Evolutionary conservation across 2,797 vertebrate species (phyloP).

Genomic region (Eidolon dupreanum): DNA sequence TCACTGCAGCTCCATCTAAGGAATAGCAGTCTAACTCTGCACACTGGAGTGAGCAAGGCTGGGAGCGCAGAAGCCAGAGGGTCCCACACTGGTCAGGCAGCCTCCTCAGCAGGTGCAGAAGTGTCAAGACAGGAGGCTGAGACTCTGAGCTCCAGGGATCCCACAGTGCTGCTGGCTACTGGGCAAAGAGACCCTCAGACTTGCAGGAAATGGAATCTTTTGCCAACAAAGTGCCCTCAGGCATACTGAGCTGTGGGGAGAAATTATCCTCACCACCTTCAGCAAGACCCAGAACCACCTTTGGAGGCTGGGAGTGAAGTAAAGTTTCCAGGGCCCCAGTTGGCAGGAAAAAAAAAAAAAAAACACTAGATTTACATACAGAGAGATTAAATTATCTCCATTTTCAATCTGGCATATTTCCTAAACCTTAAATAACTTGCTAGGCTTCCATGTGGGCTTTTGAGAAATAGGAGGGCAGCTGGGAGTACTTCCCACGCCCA

Average conservation of each 20-base stretch:
- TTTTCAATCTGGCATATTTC: slow-evolving; percentile 58
- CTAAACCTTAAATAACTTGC: slow-evolving; percentile 65
- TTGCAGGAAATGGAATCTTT: not conserved
- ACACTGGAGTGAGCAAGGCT: not conserved
- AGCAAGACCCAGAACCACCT: not conserved
- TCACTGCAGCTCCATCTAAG: not conserved
- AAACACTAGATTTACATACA: not conserved
- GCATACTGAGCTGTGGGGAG: not conserved
- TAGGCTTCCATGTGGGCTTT: slow-evolving; percentile 56
- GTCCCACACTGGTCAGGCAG: not conserved
- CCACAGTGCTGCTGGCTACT: not conserved
- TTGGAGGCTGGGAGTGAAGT: not conserved
- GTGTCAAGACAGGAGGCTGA: not conserved
- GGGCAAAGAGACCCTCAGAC: too few relatives aligned
- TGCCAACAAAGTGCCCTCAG: not conserved
- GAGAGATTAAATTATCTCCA: slow-evolving; percentile 55
- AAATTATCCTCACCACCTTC: not conserved
- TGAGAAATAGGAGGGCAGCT: slow-evolving; percentile 65
- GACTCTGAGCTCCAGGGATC: not conserved
- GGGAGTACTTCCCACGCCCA: slow-evolving; percentile 69
- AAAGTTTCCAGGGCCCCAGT: not conserved
- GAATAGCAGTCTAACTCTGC: not conserved
- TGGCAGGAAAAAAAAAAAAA: not conserved
- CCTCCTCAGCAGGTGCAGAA: not conserved
- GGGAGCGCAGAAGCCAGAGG: not conserved